Conservation (phyloP, 1,140 invertebrate species). For the Drosophila serrata region DNA sequence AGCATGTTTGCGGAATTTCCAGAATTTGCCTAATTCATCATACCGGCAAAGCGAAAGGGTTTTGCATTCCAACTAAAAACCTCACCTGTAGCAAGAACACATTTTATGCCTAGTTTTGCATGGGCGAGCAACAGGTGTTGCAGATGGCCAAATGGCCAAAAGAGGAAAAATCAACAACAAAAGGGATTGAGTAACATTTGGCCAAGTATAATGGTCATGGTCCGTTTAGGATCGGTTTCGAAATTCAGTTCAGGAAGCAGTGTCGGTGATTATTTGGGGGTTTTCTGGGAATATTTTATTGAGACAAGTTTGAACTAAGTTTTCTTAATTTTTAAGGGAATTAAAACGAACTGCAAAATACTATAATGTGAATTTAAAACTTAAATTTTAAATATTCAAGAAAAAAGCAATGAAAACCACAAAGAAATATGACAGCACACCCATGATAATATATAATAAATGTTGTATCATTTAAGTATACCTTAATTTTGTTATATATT, state of each 20-base stretch:
- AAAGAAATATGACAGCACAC: too few species aligned
- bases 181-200: slow-evolving; percentile 44
- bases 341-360: too few species aligned
- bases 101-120: slow-evolving; percentile 41
- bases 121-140: slow-evolving; percentile 36
- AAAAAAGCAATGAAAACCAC: too few species aligned
- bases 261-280: background rate
- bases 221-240: background rate
- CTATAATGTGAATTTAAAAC: too few species aligned
- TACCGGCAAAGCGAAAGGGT: slow-evolving; percentile 54
- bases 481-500: too few species aligned
- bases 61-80: slow-evolving; percentile 38
- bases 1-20: slow-evolving; percentile 77
- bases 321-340: background rate
- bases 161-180: slow-evolving; percentile 17
- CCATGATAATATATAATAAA: too few species aligned
- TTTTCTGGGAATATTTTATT: slow-evolving; percentile 1
- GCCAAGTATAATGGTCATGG: slow-evolving; percentile 14
- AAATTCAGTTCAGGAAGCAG: slow-evolving; percentile 7
- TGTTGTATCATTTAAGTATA: too few species aligned
- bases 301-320: background rate
- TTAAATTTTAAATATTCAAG: background rate
- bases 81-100: slow-evolving; percentile 14
- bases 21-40: slow-evolving; percentile 74
- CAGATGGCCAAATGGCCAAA: slow-evolving; percentile 25